These are phyloP conservation scores for Rhinopomastus cyanomelas DNA, from an alignment of 2,113 vertebrate species.

Conservation along the genomic window DNA sequence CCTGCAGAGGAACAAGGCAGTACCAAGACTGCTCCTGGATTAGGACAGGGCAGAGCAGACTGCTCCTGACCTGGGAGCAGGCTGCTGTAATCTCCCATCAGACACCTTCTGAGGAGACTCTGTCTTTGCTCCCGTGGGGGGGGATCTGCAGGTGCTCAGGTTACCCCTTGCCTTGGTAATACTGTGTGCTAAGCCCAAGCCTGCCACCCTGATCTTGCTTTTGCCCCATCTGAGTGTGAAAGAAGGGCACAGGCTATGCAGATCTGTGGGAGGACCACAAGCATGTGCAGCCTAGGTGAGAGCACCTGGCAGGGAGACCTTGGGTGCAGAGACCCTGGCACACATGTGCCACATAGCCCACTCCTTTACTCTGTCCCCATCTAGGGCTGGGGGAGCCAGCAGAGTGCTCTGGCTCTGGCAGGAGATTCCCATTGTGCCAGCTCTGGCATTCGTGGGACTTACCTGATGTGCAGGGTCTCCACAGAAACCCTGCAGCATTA, in stretches of 20 bases:
- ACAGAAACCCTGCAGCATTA: conserved; percentile 57
- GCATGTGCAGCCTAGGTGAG: not conserved
- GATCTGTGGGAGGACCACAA: not conserved
- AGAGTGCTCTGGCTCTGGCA: not conserved
- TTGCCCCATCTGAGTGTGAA: not conserved
- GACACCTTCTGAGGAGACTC: not conserved
- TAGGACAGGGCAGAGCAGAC: not conserved
- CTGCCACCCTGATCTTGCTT: not conserved
- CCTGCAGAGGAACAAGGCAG: not conserved
- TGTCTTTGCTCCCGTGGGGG: not conserved
- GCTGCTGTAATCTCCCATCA: accelerated
- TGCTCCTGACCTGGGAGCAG: not conserved
- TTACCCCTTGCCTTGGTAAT: not conserved
- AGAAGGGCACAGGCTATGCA: not conserved
- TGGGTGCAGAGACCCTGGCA: not conserved
- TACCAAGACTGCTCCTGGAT: not conserved
- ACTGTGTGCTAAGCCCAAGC: not conserved
- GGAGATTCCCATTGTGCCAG: conserved; percentile 31
- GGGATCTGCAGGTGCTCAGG: not conserved
- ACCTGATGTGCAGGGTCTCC: conserved; percentile 43
- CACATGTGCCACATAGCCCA: not conserved
- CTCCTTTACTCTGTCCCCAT: not conserved
- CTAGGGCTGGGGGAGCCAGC: not conserved
- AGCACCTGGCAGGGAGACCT: not conserved
- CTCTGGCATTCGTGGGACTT: not conserved